Evolutionary conservation across 2,888 invertebrate species (phyloP), one percentile per base, ranked within the genome.

Genomic region (Monochamus alternatus): DNA sequence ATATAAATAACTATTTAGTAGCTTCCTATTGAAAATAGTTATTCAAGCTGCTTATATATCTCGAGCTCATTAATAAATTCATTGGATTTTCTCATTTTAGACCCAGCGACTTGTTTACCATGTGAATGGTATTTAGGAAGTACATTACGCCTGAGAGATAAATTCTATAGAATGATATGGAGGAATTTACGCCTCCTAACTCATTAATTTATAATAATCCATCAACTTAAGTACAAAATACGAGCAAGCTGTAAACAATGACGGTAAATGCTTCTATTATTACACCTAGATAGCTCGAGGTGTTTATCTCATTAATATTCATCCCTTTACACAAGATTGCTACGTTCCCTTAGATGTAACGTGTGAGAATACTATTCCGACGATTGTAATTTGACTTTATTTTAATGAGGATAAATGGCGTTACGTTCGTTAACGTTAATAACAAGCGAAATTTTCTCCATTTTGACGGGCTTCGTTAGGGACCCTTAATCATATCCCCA

Each of bases 151-250:
- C 44, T 10, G 51, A n/a, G 55, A 69, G 58, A 43, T 38, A 43
- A 38, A 59, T 14, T n/a, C 58, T 30, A 44, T 69, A 10, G 14
- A 69, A 22, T 32, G 12, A 58, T 38, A 69, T 44, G 68, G 58
- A 69, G 59, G 68, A 38, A 59, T 68, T 68, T 68, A 71, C 44
- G 62, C 60, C 60, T 67, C 58, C 55, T 55, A 64, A 62, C 52
- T 72, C 71, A 75, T 75, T 72, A 75, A 75, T 60, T 71, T 71
- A 58, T 67, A 63, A 75, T 70, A 47, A 70, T 75, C 66, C 75
- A 66, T 75, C 71, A 71, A 32, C 31, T 66, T 60, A 44, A 66
- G 64, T 60, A 63, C 60, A 32, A 43, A 74, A 68, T 63, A 62
- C 67, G 60, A 60, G 52, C 67, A 58, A 67, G 67, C 52, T 66